Evolutionary conservation across 2,888 invertebrate genomes (phyloP), one percentile per base, ranked within the genome.

Genomic region (Bugula neritina): DNA sequence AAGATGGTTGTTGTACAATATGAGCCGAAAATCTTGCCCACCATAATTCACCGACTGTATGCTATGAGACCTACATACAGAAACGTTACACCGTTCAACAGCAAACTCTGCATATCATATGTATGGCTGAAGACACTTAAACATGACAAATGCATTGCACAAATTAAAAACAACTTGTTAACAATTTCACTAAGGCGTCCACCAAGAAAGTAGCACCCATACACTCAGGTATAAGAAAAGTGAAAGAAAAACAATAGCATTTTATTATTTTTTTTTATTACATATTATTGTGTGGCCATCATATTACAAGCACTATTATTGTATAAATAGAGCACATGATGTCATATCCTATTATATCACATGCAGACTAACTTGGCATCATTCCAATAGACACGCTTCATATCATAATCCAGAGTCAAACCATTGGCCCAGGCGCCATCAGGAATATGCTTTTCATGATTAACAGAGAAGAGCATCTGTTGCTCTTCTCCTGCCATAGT

Each of bases 391-490:
- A 95, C 86, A 72, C 91, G 89, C 71, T 88, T 88, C 54, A 88
- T 87, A 1, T 88, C 87, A 73, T 80, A 82, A 82, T 95, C 95
- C 21, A 94, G 88, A 0, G 94, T 91, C 54, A 95, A 84, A 1
- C 94, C 94, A 80, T 92, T 93, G 0, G 94, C 94, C 90, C 90
- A 92, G 57, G 91, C 92, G 43, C 90, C 90, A 25, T 78, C 79
- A 2, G 73, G 71, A 10, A 77, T 73, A 27, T 63, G 27, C 31
- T 63, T 31, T 31, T 21, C 31, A 1, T 75, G 74, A 25, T 72
- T 87, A 76, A 88, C 89, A 77, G 85, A 85, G 78, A 88, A 90
- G 72, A 90, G 89, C 10, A 78, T 88, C 0, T 88, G 86, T 21
- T 92, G 86, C 71, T 88, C 87, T 0, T 88, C 88, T 0, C 94